Base-by-base conservation (phyloP, 2,888 invertebrate genomes). In the Andrena hattorfiana region DNA sequence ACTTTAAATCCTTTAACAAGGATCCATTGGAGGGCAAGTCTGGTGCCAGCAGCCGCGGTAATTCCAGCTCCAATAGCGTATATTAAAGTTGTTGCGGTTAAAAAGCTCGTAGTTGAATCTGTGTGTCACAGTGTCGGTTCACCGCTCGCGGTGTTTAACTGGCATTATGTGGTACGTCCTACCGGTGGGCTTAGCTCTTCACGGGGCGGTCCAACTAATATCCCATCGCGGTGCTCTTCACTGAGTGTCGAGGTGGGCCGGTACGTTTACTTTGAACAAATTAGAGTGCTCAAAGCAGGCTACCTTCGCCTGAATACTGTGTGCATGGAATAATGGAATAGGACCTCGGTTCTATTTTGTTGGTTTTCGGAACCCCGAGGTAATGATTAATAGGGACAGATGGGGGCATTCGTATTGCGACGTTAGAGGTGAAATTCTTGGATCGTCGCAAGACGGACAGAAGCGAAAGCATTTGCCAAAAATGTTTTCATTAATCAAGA, bases 321-420 rank as follows among this genome's bases (percentile, higher is more conserved):
- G 94, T 94, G 95, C 95, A 95, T 95, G 95, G 95, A 95, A 96
- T 96, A 95, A 96, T 95, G 94, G 95, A 95, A 95, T 94, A 96
- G 95, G 96, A 95, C 77, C 68, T 94, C 94, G 95, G 95, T 95
- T 95, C 95, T 95, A 95, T 95, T 95, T 95, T 95, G 95, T 95
- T 95, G 95, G 95, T 95, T 95, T 95, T 95, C 94, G 93, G 94
- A 94, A 94, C 93, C 91, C 35, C 32, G 32, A 32, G 32, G 32
- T 32, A 32, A 32, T 32, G 32, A 32, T 32, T 32, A 32, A 32
- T 32, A 32, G 32, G 32, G 32, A 32, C 32, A 32, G 32, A 32
- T 32, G 32, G 32, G 32, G 32, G 32, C 32, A 35, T 32, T 35
- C 35, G 35, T 35, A 35, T 35, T 35, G 35, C 35, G 35, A 35